phyloP scores from a whole-genome alignment of 2,113 vertebrate species.

The Callipepla squamata region DNA sequence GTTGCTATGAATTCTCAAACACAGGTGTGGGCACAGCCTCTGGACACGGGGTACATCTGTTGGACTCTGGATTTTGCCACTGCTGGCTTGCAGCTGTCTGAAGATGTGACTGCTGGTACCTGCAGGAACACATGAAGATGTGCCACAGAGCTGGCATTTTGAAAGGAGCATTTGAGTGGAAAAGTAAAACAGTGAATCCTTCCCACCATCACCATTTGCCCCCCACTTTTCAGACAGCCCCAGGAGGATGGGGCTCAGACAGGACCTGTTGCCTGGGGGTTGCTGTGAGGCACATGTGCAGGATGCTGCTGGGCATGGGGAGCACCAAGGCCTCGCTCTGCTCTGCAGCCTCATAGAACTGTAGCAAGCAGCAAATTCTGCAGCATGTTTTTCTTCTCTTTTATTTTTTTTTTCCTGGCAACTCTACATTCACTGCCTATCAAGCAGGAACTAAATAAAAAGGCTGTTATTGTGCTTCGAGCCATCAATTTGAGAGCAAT shows the following conservation, averaged over 20 bases:
- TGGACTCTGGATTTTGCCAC: neutral
- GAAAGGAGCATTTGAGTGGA: neutral
- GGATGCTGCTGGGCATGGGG: neutral
- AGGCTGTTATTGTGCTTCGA: slow-evolving; percentile 67
- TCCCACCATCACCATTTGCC: neutral
- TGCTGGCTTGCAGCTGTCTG: neutral
- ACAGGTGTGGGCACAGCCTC: neutral
- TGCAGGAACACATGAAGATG: neutral
- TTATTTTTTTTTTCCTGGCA: neutral
- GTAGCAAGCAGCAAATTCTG: neutral
- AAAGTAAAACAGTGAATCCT: neutral
- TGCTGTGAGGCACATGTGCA: neutral
- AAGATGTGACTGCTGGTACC: neutral
- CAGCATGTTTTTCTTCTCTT: neutral
- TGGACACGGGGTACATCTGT: neutral
- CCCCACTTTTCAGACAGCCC: neutral
- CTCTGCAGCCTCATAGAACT: neutral
- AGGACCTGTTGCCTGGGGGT: neutral
- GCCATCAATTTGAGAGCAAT: slow-evolving; percentile 78
- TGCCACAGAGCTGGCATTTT: neutral
- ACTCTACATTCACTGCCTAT: slow-evolving; percentile 31
- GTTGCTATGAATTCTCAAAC: neutral
- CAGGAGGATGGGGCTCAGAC: neutral
- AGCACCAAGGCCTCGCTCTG: neutral
- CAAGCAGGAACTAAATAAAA: slow-evolving; percentile 72